phyloP scores from a whole-genome alignment of 1,140 invertebrate species.

The Trichonephila clavipes region DNA sequence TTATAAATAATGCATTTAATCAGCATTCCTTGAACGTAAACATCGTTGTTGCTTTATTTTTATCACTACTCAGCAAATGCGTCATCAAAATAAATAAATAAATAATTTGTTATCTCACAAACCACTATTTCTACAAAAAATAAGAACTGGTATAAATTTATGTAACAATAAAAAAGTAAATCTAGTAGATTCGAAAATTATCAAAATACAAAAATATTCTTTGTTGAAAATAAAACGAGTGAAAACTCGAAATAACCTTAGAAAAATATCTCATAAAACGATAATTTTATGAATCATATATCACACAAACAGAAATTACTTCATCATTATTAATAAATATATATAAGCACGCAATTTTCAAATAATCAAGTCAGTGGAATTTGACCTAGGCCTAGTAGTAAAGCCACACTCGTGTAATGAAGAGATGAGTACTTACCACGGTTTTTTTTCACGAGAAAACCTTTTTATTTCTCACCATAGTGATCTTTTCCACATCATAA shows the following conservation, averaged over 20 bases:
- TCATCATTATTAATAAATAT: conserved; percentile 25
- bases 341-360: conserved; percentile 13
- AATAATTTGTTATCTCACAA: too few species aligned
- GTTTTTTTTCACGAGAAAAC: conserved; percentile 5
- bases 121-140: too few species aligned
- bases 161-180: background rate
- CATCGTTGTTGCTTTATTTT: too few species aligned
- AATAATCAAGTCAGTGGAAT: conserved; percentile 28
- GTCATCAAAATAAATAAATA: too few species aligned
- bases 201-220: background rate
- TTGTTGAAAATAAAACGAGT: background rate
- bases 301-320: background rate
- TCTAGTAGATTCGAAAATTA: background rate
- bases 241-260: background rate
- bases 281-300: conserved; percentile 15
- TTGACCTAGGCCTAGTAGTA: conserved; percentile 68
- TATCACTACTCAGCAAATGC: too few species aligned
- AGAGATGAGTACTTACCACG: conserved; percentile 13
- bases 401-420: background rate
- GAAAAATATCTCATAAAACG: background rate
- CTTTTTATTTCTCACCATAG: conserved; percentile 21
- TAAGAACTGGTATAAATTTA: too few species aligned
- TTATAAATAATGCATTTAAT: too few species aligned
- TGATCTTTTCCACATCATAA: background rate
- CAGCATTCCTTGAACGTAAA: too few species aligned